Evolutionary conservation across 2,888 invertebrate genomes (phyloP).

Genomic region (Himalopsyche japonica): DNA sequence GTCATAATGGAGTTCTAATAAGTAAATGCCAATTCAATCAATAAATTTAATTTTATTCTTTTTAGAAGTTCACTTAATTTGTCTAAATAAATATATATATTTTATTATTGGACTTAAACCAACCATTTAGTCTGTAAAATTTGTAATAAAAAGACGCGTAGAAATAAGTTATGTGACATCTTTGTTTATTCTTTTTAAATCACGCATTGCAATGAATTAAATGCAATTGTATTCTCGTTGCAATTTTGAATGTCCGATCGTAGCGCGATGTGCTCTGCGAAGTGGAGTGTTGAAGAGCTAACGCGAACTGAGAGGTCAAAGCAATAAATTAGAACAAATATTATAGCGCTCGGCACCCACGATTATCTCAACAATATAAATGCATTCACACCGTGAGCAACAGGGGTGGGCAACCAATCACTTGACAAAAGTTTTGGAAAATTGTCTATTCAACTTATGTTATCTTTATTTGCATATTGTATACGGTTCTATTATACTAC

Average conservation of each 20-base stretch:
- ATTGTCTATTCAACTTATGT: no score
- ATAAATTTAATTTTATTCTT: no score
- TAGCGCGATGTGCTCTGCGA: conserved; percentile 6
- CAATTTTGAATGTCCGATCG: conserved; percentile 7
- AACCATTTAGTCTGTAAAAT: no score
- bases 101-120: no score
- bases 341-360: conserved; percentile 18
- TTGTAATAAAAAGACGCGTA: no score
- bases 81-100: no score
- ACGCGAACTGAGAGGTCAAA: conserved; percentile 31
- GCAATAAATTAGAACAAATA: conserved; percentile 36
- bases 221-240: conserved; percentile 7
- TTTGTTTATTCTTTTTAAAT: background rate
- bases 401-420: background rate
- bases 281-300: conserved; percentile 22
- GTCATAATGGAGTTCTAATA: no score
- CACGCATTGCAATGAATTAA: background rate
- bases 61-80: no score
- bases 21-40: no score
- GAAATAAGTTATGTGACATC: background rate
- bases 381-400: background rate
- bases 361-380: background rate
- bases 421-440: no score
- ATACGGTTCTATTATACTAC: no score
- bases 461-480: no score